Conservation (phyloP, 1,140 invertebrate genomes). For the Diorhabda sublineata region DNA sequence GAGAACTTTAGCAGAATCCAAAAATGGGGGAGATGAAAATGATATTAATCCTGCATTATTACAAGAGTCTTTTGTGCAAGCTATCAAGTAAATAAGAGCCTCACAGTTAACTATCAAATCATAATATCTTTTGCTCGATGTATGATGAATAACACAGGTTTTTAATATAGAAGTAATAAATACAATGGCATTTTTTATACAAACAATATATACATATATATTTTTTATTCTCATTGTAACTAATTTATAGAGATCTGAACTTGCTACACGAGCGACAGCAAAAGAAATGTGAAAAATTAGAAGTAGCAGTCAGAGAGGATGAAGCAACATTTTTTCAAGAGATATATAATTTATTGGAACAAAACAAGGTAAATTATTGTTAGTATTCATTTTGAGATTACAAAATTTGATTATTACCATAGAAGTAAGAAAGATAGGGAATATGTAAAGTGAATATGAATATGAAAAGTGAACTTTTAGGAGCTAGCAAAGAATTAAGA, state of each 20-base stretch:
- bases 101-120: too few species aligned
- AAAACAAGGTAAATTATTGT: conserved; percentile 66
- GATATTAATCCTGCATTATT: conserved; percentile 74
- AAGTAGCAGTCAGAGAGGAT: conserved; percentile 79
- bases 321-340: conserved; percentile 79
- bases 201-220: not conserved
- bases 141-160: too few species aligned
- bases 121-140: too few species aligned
- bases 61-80: conserved; percentile 87
- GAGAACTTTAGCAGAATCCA: conserved; percentile 79
- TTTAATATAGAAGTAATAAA: too few species aligned
- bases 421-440: too few species aligned
- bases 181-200: not conserved
- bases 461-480: too few species aligned
- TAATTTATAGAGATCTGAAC: conserved; percentile 57
- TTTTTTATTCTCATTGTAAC: not conserved
- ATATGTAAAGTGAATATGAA: too few species aligned
- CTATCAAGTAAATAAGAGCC: conserved; percentile 63
- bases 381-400: too few species aligned
- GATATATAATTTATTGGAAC: conserved; percentile 78
- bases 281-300: conserved; percentile 82
- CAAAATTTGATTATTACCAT: too few species aligned
- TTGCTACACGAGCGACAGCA: conserved; percentile 80
- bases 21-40: conserved; percentile 58
- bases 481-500: too few species aligned